These are phyloP conservation scores for Rallus crepitans DNA, from an alignment of 2,797 vertebrate genomes.

Conservation along the genomic window DNA sequence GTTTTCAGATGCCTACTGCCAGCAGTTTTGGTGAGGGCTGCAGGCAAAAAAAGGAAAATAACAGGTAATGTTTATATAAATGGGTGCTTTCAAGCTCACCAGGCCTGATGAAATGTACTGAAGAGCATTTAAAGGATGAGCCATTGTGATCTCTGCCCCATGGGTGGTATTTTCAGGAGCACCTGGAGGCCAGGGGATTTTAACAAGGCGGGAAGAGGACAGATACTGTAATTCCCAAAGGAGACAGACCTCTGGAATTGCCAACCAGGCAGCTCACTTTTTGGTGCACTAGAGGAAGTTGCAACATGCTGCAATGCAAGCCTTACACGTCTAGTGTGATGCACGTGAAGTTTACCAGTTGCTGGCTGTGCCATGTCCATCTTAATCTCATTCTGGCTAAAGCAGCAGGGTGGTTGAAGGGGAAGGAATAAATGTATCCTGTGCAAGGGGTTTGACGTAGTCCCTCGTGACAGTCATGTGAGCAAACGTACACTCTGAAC, in stretches of 20 bases:
- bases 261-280: background rate
- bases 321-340: background rate
- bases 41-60: background rate
- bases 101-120: background rate
- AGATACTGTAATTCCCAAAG: background rate
- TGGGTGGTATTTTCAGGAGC: background rate
- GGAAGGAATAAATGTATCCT: background rate
- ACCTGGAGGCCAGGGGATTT: background rate
- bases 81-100: background rate
- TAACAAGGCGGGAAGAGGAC: background rate
- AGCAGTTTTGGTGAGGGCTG: background rate
- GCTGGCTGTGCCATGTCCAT: background rate
- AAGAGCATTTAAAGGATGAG: background rate
- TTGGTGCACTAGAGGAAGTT: background rate
- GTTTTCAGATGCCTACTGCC: background rate
- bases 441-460: background rate
- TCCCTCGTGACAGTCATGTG: background rate
- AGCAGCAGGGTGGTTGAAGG: background rate
- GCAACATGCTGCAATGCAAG: background rate
- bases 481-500: background rate
- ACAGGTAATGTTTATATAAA: background rate
- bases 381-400: background rate
- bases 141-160: background rate
- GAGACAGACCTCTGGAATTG: background rate
- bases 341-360: background rate